A percentile compares a stretch with the other conserved stretches of the same genome.
Conservation (phyloP, 2,797 vertebrate species). For the Gadopsis marmoratus region DNA sequence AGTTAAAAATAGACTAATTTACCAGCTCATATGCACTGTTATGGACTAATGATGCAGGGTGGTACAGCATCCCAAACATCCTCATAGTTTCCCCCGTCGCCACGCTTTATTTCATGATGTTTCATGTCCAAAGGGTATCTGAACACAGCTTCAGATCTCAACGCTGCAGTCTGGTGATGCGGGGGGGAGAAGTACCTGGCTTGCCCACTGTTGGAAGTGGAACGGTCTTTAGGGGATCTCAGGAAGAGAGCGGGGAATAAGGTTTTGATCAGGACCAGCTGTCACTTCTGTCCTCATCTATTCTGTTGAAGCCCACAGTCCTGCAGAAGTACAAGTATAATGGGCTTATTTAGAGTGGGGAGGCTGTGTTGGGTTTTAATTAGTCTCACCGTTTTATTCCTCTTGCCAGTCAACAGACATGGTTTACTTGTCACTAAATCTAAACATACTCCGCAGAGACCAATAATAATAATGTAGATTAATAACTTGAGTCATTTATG, state of each 20-base stretch:
- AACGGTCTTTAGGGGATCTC: conserved; percentile 77
- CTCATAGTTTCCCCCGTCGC: conserved; percentile 47
- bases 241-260: conserved; percentile 73
- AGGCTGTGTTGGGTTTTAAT: conserved; percentile 67
- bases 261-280: conserved; percentile 86
- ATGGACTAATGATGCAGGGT: conserved; percentile 66
- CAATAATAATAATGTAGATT: conserved; percentile 18
- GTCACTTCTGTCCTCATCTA: conserved; percentile 79
- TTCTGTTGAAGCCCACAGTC: conserved; percentile 69
- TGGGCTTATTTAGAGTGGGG: conserved; percentile 48
- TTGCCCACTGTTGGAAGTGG: conserved; percentile 72
- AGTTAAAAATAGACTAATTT: conserved; percentile 75
- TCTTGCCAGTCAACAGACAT: conserved; percentile 45
- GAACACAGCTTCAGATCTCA: conserved; percentile 75
- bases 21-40: conserved; percentile 50
- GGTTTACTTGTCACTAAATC: conserved; percentile 33
- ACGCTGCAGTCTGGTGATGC: conserved; percentile 70
- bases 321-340: conserved; percentile 59
- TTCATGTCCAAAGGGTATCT: conserved; percentile 74
- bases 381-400: conserved; percentile 59
- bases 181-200: conserved; percentile 71
- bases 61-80: conserved; percentile 66
- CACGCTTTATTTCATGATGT: conserved; percentile 65
- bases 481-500: not conserved
- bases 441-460: conserved; percentile 30